Evolutionary conservation across 2,888 invertebrate species (phyloP).

Genomic region (Augiades crinisus): DNA sequence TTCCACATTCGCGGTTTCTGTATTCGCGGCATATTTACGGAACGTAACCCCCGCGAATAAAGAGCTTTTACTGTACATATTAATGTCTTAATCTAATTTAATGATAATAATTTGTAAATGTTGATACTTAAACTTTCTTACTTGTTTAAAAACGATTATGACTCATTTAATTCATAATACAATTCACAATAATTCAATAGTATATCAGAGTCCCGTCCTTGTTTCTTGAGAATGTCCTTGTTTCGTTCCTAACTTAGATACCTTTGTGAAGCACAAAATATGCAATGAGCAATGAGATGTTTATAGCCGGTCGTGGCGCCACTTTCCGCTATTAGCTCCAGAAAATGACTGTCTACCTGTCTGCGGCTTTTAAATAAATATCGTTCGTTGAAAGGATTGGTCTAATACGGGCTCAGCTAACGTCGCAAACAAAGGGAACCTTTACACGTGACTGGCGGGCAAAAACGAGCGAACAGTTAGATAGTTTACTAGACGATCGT

Average conservation of each 20-base stretch:
- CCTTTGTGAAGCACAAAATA: neutral
- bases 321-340: conserved; percentile 32
- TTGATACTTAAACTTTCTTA: too few species aligned
- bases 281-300: conserved; percentile 10
- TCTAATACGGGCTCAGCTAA: conserved; percentile 40
- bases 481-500: neutral
- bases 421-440: conserved; percentile 32
- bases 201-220: too few species aligned
- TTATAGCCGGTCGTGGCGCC: conserved; percentile 29
- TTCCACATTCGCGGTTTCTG: too few species aligned
- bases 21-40: too few species aligned
- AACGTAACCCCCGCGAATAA: too few species aligned
- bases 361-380: conserved; percentile 44
- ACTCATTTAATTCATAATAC: too few species aligned
- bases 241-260: neutral
- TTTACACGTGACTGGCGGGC: conserved; percentile 17
- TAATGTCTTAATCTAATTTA: too few species aligned
- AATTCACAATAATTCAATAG: too few species aligned
- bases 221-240: too few species aligned
- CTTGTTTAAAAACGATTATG: too few species aligned
- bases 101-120: too few species aligned
- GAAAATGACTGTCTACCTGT: conserved; percentile 40
- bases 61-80: too few species aligned
- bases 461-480: conserved; percentile 6
- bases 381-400: conserved; percentile 48